Base-by-base conservation (phyloP, 2,888 invertebrate species). In the Listrodromus nycthemerus region DNA sequence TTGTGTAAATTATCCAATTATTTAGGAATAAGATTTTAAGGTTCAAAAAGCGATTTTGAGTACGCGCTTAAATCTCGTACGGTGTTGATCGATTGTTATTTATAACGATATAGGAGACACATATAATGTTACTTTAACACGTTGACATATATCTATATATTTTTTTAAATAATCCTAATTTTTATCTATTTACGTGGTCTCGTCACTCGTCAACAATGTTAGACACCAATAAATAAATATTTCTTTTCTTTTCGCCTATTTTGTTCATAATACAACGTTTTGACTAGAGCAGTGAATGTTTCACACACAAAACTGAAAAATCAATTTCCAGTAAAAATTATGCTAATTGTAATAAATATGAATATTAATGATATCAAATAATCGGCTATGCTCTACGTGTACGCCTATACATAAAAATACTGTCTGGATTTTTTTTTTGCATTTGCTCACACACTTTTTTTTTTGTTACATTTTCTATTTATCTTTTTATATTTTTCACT, bases 331-430 rank as follows among this genome's bases (percentile, higher is more conserved):
- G 41, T 76, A 76, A 84, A 69, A 48, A 33, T 69, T 69, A 86
- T 50, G 58, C 19, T n/a, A 55, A 70, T 58, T 58, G 80, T 41
- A 73, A 74, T 79, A 41, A 50, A 80, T 84, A 52, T 83, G 87
- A 21, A 37, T 78, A 70, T 65, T 63, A 73, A 48, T 52, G 19
- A 75, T 74, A 70, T 37, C 52, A 75, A 79, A 83, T 75, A 19
- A 74, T 65, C 45, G 66, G 73, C 71, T 77, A 73, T 37, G 41
- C 52, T 27, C 70, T 76, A 80, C 13, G 27, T 61, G 27, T 66
- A 71, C 65, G 33, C 71, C 78, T 88, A 89, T 88, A 85, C 85
- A 89, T 91, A 88, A 89, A 91, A 91, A 91, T 91, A 91, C 91
- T 91, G 91, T 88, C 88, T 87, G 89, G 88, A 88, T 89, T 82